phyloP scores from a whole-genome alignment of 2,888 invertebrate species.

The Rosalia funebris region DNA sequence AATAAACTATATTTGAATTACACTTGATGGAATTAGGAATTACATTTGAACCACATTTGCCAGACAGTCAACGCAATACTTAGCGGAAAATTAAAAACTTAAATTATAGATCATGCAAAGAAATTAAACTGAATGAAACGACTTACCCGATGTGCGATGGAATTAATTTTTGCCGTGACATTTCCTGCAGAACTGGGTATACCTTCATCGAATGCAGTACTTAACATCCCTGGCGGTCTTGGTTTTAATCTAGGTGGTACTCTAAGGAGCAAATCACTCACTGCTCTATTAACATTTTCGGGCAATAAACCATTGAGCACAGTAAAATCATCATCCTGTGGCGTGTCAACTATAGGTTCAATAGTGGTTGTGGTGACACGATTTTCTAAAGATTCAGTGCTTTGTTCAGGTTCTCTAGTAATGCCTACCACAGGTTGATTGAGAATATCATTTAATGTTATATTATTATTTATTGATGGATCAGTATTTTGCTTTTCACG shows the following conservation, averaged over 20 bases:
- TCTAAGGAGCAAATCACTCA: conserved; percentile 54
- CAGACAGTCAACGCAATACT: too few relatives aligned
- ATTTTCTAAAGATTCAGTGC: not conserved
- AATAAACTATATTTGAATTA: too few relatives aligned
- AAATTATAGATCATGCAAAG: not conserved
- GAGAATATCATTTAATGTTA: conserved; percentile 1
- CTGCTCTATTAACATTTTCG: conserved; percentile 54
- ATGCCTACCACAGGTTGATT: conserved; percentile 1
- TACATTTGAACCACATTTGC: too few relatives aligned
- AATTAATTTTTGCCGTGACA: conserved; percentile 57
- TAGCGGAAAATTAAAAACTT: too few relatives aligned
- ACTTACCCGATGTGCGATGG: conserved; percentile 61
- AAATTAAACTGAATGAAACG: not conserved
- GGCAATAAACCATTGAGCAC: conserved; percentile 52
- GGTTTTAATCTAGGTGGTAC: conserved; percentile 63
- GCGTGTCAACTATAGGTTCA: conserved; percentile 19
- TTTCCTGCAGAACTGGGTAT: conserved; percentile 58
- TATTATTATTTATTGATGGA: not conserved
- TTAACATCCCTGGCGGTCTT: conserved; percentile 65
- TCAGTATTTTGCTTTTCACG: conserved; percentile 33
- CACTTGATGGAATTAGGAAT: too few relatives aligned
- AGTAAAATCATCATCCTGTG: conserved; percentile 48
- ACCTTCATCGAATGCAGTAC: conserved; percentile 59
- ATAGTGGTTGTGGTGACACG: conserved; percentile 6
- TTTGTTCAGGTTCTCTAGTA: not conserved